phyloP scores from a whole-genome alignment of 2,113 vertebrate genomes.

The Cryptomyrus ogoouensis region DNA sequence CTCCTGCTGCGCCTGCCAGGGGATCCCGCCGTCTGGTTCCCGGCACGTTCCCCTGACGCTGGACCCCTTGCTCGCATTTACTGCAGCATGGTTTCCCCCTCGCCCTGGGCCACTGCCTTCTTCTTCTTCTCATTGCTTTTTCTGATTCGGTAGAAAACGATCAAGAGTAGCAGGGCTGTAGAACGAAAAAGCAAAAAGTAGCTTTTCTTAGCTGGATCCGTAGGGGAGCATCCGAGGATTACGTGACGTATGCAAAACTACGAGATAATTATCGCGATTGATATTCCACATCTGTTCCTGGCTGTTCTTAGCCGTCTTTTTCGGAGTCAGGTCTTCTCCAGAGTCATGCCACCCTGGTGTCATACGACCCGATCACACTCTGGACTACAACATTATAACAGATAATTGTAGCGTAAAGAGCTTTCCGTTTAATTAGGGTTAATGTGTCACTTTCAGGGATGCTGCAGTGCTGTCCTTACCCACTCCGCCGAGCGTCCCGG shows the following conservation, averaged over 20 bases:
- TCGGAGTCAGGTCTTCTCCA: too few relatives aligned
- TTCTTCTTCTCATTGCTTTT: slow-evolving; percentile 30
- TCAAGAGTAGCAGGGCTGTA: slow-evolving; percentile 48
- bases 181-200: not conserved
- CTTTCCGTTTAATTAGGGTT: not conserved
- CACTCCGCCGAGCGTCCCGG: slow-evolving; percentile 49
- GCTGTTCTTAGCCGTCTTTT: not conserved
- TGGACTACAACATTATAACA: not conserved
- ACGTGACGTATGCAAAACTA: not conserved
- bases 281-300: not conserved
- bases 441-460: not conserved
- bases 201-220: not conserved
- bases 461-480: slow-evolving; percentile 41
- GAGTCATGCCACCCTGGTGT: not conserved
- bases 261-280: too few relatives aligned
- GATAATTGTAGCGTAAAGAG: not conserved
- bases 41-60: not conserved
- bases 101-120: not conserved
- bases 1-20: not conserved
- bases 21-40: not conserved
- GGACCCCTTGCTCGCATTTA: not conserved
- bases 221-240: not conserved
- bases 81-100: slow-evolving; percentile 50
- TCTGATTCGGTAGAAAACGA: slow-evolving; percentile 42
- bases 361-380: not conserved